These are phyloP conservation scores for Tamandua tetradactyla DNA, from an alignment of 2,797 vertebrate species.

Conservation along the genomic window DNA sequence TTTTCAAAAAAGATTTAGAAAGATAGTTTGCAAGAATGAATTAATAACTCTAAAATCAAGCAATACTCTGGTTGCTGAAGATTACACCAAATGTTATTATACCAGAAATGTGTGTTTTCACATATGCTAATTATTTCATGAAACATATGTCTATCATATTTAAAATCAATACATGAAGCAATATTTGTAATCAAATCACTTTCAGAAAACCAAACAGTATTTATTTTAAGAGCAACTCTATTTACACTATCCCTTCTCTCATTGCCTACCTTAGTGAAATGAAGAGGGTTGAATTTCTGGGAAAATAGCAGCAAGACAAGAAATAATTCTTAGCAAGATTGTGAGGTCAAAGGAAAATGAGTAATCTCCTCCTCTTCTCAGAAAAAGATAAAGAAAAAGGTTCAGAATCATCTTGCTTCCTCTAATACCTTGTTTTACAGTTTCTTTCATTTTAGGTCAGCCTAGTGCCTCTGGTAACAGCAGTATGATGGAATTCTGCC, in stretches of 20 bases:
- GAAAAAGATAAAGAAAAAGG: background rate
- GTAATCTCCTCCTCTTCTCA: background rate
- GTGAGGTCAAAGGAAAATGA: background rate
- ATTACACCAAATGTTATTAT: background rate
- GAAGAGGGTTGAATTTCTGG: background rate
- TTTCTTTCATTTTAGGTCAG: background rate
- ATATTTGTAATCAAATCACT: background rate
- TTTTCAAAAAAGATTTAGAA: too few species aligned
- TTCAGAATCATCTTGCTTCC: background rate
- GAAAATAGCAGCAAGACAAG: background rate
- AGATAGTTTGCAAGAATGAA: background rate
- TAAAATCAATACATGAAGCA: background rate
- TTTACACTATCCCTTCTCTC: background rate
- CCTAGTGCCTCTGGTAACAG: background rate
- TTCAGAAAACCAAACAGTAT: background rate
- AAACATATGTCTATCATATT: background rate
- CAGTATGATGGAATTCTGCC: background rate
- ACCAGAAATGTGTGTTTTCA: background rate
- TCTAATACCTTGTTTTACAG: too few species aligned
- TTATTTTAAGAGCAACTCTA: too few species aligned
- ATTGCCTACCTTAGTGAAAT: background rate
- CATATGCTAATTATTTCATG: background rate
- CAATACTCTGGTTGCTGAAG: background rate
- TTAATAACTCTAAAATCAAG: background rate
- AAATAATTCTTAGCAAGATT: background rate